These are phyloP conservation scores for Neelides sp. DNA, from an alignment of 1,140 invertebrate species.

Conservation along the genomic window DNA sequence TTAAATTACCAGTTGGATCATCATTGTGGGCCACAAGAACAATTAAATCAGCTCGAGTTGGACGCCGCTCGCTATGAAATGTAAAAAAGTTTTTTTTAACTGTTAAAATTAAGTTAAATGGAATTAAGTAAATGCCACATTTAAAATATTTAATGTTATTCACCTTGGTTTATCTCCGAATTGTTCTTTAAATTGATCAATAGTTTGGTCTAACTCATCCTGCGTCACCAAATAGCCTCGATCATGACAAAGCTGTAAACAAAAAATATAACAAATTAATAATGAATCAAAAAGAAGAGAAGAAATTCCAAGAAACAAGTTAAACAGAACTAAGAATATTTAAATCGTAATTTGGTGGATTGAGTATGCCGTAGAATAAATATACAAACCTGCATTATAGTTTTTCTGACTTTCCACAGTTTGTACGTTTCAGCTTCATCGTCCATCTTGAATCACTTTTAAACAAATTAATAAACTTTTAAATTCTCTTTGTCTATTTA, in stretches of 20 bases:
- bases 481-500: no score
- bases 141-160: slow-evolving; percentile 2
- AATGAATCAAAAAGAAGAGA: no score
- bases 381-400: slow-evolving; percentile 93
- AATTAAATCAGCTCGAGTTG: slow-evolving; percentile 80
- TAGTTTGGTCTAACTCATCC: slow-evolving; percentile 92
- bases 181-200: slow-evolving; percentile 94
- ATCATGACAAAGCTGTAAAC: slow-evolving; percentile 68
- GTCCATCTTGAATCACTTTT: slow-evolving; percentile 85
- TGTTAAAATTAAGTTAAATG: neutral
- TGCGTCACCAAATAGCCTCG: slow-evolving; percentile 90
- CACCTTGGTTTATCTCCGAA: slow-evolving; percentile 94
- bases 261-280: slow-evolving; percentile 28
- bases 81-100: slow-evolving; percentile 19
- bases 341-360: no score
- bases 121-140: neutral
- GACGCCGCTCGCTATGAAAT: slow-evolving; percentile 68
- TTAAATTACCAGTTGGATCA: slow-evolving; percentile 70
- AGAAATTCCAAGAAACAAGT: no score
- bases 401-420: slow-evolving; percentile 95
- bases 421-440: slow-evolving; percentile 98
- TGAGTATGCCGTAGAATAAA: no score
- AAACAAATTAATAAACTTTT: no score
- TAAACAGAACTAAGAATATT: no score
- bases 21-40: slow-evolving; percentile 98